These are phyloP conservation scores for Glossosoma conforme DNA, from an alignment of 1,140 invertebrate species.

Conservation along the genomic window DNA sequence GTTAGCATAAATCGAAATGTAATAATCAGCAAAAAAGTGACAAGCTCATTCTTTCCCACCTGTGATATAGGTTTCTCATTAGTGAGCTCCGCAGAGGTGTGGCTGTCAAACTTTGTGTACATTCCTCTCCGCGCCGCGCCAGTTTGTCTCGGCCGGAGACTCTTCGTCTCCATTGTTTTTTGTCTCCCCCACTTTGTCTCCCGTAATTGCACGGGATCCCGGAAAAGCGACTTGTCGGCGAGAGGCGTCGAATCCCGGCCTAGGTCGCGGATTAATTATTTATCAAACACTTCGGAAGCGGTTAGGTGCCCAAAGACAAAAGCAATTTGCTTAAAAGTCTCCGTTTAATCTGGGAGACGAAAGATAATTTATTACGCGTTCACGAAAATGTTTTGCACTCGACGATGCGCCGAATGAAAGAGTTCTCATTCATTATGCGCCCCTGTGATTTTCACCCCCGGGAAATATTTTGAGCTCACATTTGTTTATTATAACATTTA, in stretches of 20 bases:
- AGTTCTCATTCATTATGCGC: too few species aligned
- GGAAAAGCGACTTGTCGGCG: too few species aligned
- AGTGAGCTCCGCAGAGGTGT: slow-evolving; percentile 16
- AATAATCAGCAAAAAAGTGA: slow-evolving; percentile 24
- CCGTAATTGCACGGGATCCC: slow-evolving; percentile 3
- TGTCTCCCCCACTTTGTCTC: slow-evolving; percentile 7
- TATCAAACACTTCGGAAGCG: slow-evolving; percentile 22
- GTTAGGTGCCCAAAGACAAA: slow-evolving; percentile 18
- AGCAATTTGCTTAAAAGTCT: slow-evolving; percentile 24
- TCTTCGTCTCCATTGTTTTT: slow-evolving; percentile 11
- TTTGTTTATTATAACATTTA: too few species aligned
- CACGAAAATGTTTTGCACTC: too few species aligned
- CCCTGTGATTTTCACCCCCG: too few species aligned
- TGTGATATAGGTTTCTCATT: slow-evolving; percentile 26
- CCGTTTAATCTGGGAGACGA: slow-evolving; percentile 3
- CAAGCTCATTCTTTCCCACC: slow-evolving; percentile 13
- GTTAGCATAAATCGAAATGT: slow-evolving; percentile 6
- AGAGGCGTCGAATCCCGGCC: too few species aligned
- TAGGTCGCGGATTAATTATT: slow-evolving; percentile 24
- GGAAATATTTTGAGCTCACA: too few species aligned
- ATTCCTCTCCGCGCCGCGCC: neutral
- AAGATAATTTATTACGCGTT: slow-evolving; percentile 17
- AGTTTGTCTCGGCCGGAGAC: neutral
- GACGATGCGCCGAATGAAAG: too few species aligned
- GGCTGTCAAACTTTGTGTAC: slow-evolving; percentile 9